These are phyloP conservation scores for Platalea minor DNA, from an alignment of 2,797 vertebrate species.

Conservation along the genomic window DNA sequence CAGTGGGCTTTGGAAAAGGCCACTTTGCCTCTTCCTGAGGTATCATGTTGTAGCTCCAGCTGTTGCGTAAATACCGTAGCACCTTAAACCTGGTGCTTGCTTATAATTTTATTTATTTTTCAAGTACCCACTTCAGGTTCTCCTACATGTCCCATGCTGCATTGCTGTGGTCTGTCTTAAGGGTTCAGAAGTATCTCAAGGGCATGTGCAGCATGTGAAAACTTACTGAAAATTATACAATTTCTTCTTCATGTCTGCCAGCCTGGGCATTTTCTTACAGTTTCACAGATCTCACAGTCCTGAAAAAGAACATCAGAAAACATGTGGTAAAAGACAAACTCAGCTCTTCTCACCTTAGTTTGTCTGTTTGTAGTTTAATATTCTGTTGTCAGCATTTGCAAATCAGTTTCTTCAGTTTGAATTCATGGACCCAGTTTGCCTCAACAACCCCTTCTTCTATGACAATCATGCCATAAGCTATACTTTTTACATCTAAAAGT, in stretches of 20 bases:
- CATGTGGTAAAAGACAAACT: background rate
- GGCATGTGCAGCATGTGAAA: background rate
- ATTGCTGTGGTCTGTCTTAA: background rate
- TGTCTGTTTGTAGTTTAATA: background rate
- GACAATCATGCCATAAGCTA: background rate
- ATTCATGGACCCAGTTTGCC: background rate
- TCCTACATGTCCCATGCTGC: background rate
- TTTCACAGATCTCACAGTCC: background rate
- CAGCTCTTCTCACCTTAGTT: background rate
- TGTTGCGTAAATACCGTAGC: background rate
- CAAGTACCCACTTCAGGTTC: background rate
- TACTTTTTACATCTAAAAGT: background rate
- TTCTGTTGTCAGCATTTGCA: background rate
- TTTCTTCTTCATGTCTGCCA: background rate
- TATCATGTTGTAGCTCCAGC: background rate
- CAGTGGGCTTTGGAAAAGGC: background rate
- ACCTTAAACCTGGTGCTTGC: background rate
- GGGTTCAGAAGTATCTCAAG: background rate
- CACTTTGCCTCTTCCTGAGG: background rate
- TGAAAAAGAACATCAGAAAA: background rate
- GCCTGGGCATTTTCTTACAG: background rate
- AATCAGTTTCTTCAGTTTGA: background rate
- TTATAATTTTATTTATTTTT: background rate
- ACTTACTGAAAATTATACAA: background rate
- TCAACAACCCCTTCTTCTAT: background rate